Base-by-base conservation (phyloP, 2,888 invertebrate species). In the Aricia artaxerxes region DNA sequence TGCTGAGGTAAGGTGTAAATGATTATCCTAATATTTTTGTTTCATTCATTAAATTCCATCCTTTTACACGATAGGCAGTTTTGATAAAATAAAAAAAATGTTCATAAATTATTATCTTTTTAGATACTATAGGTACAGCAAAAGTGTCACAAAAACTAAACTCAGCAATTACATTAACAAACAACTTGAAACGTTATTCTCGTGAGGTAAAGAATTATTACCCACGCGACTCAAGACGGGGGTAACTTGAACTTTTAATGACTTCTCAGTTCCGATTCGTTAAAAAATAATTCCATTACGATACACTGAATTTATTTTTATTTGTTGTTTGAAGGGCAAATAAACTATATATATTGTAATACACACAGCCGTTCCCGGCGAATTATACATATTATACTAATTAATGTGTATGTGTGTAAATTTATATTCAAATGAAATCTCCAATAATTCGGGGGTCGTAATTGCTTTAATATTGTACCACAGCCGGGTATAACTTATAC, bases 381-480 rank as follows among this genome's bases (percentile, higher is more conserved):
- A 24, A 24, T 61, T 61, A 64, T 64, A 9, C 31, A 69, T 69
- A 69, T 13, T 64, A 64, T 31, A 16, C 16, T 38, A 69, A 69
- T 69, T 35, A 13, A 38, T 69, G 16, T 38, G 69, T 38, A 16
- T 69, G 35, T 69, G 35, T 69, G 16, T 38, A 11, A 69, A 69
- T 69, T 69, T 69, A 69, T 69, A 69, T 69, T 69, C 69, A 69
- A 69, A 69, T 69, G 35, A 35, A 69, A 69, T 69, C 24, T 64
- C 64, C 64, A 64, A 35, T 38, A 64, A 69, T 69, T 69, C 31
- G 35, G 35, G 64, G 3, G 69, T 38, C 35, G 35, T 69, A 69
- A 69, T 69, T 69, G 35, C 35, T 38, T 69, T 69, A 69, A 38
- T 69, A 69, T 69, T 35, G 69, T 69, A 69, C 35, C 31, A 24